Base-by-base conservation (phyloP, 2,797 vertebrate genomes). In the Mareca strepera region DNA sequence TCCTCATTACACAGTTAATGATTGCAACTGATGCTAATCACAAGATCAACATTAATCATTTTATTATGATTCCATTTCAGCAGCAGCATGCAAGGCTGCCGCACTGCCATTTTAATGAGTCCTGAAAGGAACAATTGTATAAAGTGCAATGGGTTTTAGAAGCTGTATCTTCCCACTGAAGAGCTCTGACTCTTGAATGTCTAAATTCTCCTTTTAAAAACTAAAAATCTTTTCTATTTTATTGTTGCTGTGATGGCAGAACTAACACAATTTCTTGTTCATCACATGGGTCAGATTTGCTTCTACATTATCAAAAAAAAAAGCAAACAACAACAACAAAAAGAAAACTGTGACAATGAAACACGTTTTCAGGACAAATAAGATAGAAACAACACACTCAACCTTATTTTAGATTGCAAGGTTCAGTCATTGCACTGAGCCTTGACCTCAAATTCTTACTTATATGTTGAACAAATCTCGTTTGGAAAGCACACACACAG, bases 91-190 rank as follows among this genome's bases (percentile, higher is more conserved):
- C n/a, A 64, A 87, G 26, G 48, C 7, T 46, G 48, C 12, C 29
- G 16, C 4, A 4, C 6, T 53, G 33, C 5, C 35, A 26, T 48
- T 69, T 87, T 60, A 56, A 39, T 8, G 3, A 78, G 53, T 17
- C 50, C 35, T 63, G 55, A 55, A 76, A 68, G 8, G 31, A 60
- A 21, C 7, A 23, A 11, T 26, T n/a, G 1, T 6, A 14, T 33
- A 12, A 81, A 86, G 10, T 5, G 2, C 55, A 55, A 16, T 3
- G 2, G 7, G 11, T 67, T 50, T 59, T 58, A 26, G 13, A 55
- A 3, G 21, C 8, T 26, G 12, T 6, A 17, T 28, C 14, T 70
- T 46, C 9, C 25, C 56, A 44, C 15, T 0, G 0, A 70, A 72
- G 21, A 72, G 11, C 22, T 68, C 53, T 56, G 6, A 44, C 25